These are phyloP conservation scores for Lasioglossum vierecki DNA, from an alignment of 2,888 invertebrate species.

Conservation along the genomic window DNA sequence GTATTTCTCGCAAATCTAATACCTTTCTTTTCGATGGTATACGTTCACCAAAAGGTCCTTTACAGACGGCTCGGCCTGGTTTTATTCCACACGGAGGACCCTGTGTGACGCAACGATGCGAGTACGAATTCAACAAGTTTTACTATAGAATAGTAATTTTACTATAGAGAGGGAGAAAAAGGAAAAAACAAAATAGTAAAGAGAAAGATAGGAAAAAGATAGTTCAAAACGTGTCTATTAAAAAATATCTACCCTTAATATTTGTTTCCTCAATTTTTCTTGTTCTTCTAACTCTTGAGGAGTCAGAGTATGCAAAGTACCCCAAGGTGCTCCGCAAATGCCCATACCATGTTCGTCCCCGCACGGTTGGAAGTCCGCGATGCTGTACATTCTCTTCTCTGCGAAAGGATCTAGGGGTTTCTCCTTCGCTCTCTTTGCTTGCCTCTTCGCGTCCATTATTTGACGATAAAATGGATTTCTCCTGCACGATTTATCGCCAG, in stretches of 20 bases:
- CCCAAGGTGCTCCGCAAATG: slow-evolving; percentile 73
- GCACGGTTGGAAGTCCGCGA: slow-evolving; percentile 71
- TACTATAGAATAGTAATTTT: background rate
- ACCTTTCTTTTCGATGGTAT: slow-evolving; percentile 36
- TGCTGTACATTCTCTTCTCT: slow-evolving; percentile 69
- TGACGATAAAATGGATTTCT: slow-evolving; percentile 69
- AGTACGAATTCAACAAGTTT: background rate
- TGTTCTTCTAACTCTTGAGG: slow-evolving; percentile 68
- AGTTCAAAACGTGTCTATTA: background rate
- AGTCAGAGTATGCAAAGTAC: slow-evolving; percentile 63
- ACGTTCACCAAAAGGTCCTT: slow-evolving; percentile 66
- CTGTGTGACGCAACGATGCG: slow-evolving; percentile 36
- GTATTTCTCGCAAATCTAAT: slow-evolving; percentile 46
- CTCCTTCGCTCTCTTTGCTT: slow-evolving; percentile 27
- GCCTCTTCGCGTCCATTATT: slow-evolving; percentile 51
- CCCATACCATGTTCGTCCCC: slow-evolving; percentile 74
- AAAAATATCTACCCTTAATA: slow-evolving; percentile 43
- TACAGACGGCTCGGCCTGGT: slow-evolving; percentile 71
- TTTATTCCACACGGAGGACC: slow-evolving; percentile 72
- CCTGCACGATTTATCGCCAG: slow-evolving; percentile 66
- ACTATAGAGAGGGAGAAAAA: too few relatives aligned
- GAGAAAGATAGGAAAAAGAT: too few relatives aligned
- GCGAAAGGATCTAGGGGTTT: slow-evolving; percentile 5
- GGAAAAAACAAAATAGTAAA: too few relatives aligned
- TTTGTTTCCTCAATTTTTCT: slow-evolving; percentile 59